Evolutionary conservation across 2,888 invertebrate genomes (phyloP).

Genomic region (Venustoraphidia nigricollis): DNA sequence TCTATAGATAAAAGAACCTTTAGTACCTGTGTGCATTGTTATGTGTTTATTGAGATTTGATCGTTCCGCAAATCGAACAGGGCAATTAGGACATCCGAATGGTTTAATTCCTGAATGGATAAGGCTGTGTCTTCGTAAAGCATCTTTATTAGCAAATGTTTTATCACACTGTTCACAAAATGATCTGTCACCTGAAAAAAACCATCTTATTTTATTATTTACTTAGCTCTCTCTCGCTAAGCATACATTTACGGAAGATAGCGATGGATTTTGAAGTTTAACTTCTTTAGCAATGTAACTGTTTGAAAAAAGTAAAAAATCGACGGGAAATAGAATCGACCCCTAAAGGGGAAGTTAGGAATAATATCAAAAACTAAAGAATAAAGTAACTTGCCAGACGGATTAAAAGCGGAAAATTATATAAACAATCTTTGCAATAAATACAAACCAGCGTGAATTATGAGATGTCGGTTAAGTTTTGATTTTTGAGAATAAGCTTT

Average conservation of each 20-base stretch:
- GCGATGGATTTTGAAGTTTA: too few species aligned
- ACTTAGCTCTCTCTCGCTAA: neutral
- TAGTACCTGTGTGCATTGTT: constrained; percentile 35
- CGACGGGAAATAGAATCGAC: too few species aligned
- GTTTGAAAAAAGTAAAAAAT: too few species aligned
- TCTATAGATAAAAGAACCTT: neutral
- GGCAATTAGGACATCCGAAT: constrained; percentile 42
- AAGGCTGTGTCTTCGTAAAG: constrained; percentile 41
- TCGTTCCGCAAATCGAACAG: constrained; percentile 39
- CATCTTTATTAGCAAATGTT: constrained; percentile 39
- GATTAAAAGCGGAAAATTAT: constrained; percentile 12
- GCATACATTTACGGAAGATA: too few species aligned
- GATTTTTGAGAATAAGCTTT: constrained; percentile 53
- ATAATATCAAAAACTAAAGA: too few species aligned
- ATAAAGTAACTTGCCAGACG: too few species aligned
- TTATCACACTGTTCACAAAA: constrained; percentile 46
- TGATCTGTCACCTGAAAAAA: constrained; percentile 30
- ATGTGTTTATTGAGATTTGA: constrained; percentile 56
- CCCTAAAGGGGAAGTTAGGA: too few species aligned
- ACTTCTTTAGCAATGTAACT: too few species aligned
- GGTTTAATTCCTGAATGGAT: constrained; percentile 49
- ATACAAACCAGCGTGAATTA: constrained; percentile 35
- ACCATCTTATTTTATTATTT: neutral
- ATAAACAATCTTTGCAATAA: neutral
- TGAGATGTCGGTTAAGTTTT: constrained; percentile 53